Conservation (phyloP, 2,113 vertebrate species). For the Myotis davidii region DNA sequence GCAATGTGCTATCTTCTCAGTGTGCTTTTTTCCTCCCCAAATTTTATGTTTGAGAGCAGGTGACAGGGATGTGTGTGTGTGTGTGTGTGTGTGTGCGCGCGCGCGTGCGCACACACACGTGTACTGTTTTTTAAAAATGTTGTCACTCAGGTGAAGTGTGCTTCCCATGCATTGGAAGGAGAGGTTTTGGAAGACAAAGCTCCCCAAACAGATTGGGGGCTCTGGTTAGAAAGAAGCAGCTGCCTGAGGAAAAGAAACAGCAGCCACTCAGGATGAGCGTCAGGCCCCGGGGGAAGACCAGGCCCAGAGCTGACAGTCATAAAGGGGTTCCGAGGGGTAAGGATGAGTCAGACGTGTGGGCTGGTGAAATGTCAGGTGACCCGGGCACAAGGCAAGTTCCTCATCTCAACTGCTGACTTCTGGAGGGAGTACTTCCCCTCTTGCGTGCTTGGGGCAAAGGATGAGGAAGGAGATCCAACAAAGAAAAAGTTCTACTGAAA, state of each 20-base stretch:
- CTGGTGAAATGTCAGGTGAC: neutral
- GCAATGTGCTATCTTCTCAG: neutral
- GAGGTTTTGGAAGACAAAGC: neutral
- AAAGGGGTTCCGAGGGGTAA: neutral
- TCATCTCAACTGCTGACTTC: neutral
- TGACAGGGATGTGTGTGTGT: too few relatives aligned
- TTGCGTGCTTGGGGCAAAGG: neutral
- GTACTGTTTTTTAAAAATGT: neutral
- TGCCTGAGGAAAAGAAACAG: neutral
- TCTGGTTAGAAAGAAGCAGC: neutral
- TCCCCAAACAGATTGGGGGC: neutral
- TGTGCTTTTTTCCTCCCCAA: neutral
- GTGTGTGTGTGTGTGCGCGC: too few relatives aligned
- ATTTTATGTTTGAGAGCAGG: neutral
- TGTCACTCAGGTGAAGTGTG: neutral
- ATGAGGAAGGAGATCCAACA: neutral
- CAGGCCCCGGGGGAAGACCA: neutral
- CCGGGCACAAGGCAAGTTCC: neutral
- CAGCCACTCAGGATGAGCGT: neutral
- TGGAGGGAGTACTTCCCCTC: neutral
- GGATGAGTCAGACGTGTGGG: neutral
- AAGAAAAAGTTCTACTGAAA: neutral
- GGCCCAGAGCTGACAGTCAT: neutral
- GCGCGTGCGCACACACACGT: too few relatives aligned
- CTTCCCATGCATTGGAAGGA: neutral